Evolutionary conservation across 2,888 invertebrate species (phyloP).

Genomic region (Nomada ferruginata): DNA sequence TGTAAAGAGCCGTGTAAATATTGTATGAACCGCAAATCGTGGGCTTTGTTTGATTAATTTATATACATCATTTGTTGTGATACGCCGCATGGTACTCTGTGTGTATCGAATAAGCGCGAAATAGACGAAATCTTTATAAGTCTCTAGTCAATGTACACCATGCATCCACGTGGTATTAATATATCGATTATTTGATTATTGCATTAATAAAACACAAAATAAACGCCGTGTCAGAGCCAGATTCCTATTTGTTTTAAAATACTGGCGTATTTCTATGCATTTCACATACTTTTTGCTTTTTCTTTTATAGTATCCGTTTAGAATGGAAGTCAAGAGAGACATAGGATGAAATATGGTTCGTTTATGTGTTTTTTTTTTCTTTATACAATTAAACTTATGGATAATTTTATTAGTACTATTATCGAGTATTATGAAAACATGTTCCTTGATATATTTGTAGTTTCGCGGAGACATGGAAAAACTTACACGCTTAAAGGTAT

Average conservation of each 20-base stretch:
- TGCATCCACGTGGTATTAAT: constrained; percentile 72
- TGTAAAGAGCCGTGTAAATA: constrained; percentile 69
- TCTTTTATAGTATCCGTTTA: neutral
- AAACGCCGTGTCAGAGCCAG: constrained; percentile 22
- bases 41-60: constrained; percentile 54
- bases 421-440: constrained; percentile 31
- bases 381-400: constrained; percentile 51
- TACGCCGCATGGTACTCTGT: constrained; percentile 39
- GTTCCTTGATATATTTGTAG: constrained; percentile 44
- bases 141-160: constrained; percentile 79
- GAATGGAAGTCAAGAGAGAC: constrained; percentile 21
- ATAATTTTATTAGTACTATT: constrained; percentile 36
- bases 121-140: constrained; percentile 65
- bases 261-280: constrained; percentile 19
- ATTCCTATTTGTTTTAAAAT: constrained; percentile 23
- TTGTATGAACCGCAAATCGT: constrained; percentile 50
- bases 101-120: constrained; percentile 39
- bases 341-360: constrained; percentile 24
- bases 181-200: constrained; percentile 67
- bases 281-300: neutral
- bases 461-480: constrained; percentile 32
- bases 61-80: constrained; percentile 48
- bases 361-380: constrained; percentile 37
- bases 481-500: constrained; percentile 40
- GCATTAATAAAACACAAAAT: constrained; percentile 64